A percentile compares a stretch with the other conserved stretches of the same genome.
phyloP scores from a whole-genome alignment of 2,888 invertebrate species.

The Stenodera caucasica region DNA sequence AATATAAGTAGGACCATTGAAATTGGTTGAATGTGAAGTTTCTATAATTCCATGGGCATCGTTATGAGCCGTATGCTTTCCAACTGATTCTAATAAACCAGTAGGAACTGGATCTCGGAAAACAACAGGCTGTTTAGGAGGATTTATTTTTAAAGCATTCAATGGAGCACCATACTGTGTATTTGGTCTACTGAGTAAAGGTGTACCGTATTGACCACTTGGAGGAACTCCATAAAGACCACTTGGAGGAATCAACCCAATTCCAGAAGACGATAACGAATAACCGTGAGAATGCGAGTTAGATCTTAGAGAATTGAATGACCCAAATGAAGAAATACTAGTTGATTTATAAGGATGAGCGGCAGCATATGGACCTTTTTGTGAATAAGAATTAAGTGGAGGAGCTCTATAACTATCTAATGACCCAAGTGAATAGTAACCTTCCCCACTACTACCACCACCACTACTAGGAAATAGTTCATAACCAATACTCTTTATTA shows the following conservation, averaged over 20 bases:
- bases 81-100: slow-evolving; percentile 69
- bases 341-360: slow-evolving; percentile 50
- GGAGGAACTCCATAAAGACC: slow-evolving; percentile 66
- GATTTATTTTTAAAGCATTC: slow-evolving; percentile 53
- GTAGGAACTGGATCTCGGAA: slow-evolving; percentile 75
- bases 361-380: slow-evolving; percentile 51
- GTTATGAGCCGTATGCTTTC: slow-evolving; percentile 64
- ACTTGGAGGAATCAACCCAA: slow-evolving; percentile 63
- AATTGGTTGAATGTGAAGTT: slow-evolving; percentile 50
- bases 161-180: slow-evolving; percentile 46
- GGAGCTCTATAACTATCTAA: slow-evolving; percentile 48
- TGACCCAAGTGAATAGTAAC: slow-evolving; percentile 13
- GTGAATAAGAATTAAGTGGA: slow-evolving; percentile 47
- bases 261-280: slow-evolving; percentile 36
- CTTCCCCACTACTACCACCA: slow-evolving; percentile 18
- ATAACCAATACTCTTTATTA: slow-evolving; percentile 56
- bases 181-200: slow-evolving; percentile 42
- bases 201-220: slow-evolving; percentile 57
- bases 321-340: slow-evolving; percentile 38
- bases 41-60: slow-evolving; percentile 64
- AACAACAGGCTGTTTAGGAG: slow-evolving; percentile 66
- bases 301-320: slow-evolving; percentile 24
- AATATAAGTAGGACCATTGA: slow-evolving; percentile 58
- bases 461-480: slow-evolving; percentile 46
- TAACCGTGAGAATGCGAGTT: slow-evolving; percentile 23